phyloP scores from a whole-genome alignment of 2,113 vertebrate genomes.

The Oreochromis niloticus region DNA sequence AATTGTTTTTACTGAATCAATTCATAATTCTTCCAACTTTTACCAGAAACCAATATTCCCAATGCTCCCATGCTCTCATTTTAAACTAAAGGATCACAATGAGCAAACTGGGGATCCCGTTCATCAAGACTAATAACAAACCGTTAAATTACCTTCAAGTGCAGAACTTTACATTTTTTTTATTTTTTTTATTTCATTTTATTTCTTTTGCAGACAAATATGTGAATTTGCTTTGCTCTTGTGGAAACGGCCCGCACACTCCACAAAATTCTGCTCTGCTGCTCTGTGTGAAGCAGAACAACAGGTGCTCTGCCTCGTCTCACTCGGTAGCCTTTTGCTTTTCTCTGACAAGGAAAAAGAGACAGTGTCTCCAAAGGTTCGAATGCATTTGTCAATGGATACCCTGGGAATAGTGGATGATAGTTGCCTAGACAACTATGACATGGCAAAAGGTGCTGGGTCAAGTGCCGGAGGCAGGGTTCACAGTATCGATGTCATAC shows the following conservation, averaged over 20 bases:
- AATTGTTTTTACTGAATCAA: neutral
- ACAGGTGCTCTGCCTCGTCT: neutral
- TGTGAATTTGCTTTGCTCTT: constrained; percentile 4
- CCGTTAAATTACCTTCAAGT: neutral
- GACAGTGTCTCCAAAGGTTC: constrained; percentile 29
- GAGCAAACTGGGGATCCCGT: neutral
- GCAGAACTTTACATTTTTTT: neutral
- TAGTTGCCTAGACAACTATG: constrained; percentile 73
- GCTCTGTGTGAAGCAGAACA: neutral
- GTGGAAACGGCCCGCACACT: neutral
- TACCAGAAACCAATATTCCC: neutral
- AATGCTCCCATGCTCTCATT: neutral
- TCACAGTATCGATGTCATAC: constrained; percentile 78
- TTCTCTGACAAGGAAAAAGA: neutral
- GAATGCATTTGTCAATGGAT: constrained; percentile 79
- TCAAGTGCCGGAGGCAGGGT: constrained; percentile 61
- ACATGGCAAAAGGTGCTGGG: constrained; percentile 71
- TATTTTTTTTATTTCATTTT: neutral
- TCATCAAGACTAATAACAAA: neutral
- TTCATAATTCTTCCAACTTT: neutral
- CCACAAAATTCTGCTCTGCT: neutral
- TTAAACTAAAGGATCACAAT: neutral
- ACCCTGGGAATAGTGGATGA: constrained; percentile 74
- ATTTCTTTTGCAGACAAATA: constrained; percentile 13
- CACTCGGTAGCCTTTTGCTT: neutral